Percentiles rank a stretch among this genome's conserved stretches.
Evolutionary conservation across 2,113 vertebrate genomes (phyloP).

Genomic region (Mastomys coucha): DNA sequence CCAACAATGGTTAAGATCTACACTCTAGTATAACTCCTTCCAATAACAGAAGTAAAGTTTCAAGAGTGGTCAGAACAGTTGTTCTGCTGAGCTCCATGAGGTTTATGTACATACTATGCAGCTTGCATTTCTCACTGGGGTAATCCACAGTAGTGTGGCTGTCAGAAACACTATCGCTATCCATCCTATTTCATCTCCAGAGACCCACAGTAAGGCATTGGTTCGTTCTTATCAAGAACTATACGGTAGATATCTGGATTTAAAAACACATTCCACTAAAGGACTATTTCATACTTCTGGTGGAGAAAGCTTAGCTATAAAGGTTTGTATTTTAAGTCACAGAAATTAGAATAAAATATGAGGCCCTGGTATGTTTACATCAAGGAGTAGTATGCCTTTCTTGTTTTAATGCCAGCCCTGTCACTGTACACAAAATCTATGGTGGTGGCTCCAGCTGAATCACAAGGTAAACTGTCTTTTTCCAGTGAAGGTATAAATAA

Average conservation of each 20-base stretch:
- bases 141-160: neutral
- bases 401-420: neutral
- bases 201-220: neutral
- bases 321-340: neutral
- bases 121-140: neutral
- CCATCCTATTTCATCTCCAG: neutral
- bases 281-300: neutral
- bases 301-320: neutral
- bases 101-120: neutral
- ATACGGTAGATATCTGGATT: neutral
- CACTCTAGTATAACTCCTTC: neutral
- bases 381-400: neutral
- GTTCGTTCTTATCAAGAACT: neutral
- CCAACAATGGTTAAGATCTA: neutral
- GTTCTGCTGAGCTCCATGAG: neutral
- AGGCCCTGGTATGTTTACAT: neutral
- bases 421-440: neutral
- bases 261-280: constrained; percentile 33
- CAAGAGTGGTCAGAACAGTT: neutral
- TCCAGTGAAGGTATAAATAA: constrained; percentile 7
- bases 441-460: neutral
- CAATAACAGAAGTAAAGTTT: neutral
- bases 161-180: neutral
- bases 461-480: constrained; percentile 18
- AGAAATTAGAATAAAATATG: constrained; percentile 37